Evolutionary conservation across 2,797 vertebrate species (phyloP), one percentile per base, ranked within the genome.

Genomic region (Pteronotus mesoamericanus): DNA sequence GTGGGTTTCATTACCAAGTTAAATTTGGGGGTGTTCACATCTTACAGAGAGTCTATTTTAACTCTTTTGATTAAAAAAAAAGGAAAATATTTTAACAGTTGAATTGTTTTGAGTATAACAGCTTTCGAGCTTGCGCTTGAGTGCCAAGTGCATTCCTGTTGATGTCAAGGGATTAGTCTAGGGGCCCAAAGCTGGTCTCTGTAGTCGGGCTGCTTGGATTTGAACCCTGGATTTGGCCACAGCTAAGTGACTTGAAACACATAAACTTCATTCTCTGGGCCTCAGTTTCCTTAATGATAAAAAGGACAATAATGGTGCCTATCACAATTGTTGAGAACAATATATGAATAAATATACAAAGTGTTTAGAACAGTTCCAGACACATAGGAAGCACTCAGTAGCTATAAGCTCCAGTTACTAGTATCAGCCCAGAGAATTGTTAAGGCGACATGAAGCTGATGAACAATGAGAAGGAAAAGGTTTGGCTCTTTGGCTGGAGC

Each of bases 31-130:
- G 26, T 71, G 39, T 66, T 90, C 91, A 59, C 83, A 82, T 64
- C 71, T 91, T 66, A 46, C 37, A 94, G 86, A 93, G 85, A 88
- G 85, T 92, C 48, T 53, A 53, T 55, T 82, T 83, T 51, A 83
- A 79, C 16, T 74, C 39, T 79, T 3, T 55, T 64, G 83, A 32
- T 26, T 72, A 95, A 84, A 82, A 78, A 8, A 8, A 59, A 83
- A 10, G 46, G 46, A 34, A 19, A 22, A 4, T 24, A n/a, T 84
- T 84, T 96, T 91, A 72, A 91, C 74, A 95, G 53, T 42, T 91
- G 55, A 87, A 84, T 80, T n/a, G 9, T 55, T 96, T 86, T 91
- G 75, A 95, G 88, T 68, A n/a, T 88, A 93, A 86, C 16, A 92
- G 6, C 71, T 53, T 92, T 88, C 59, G 55, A 91, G 53, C 24